These are phyloP conservation scores for Hirtodrosophila alboralis DNA, from an alignment of 2,888 invertebrate species.

Conservation along the genomic window DNA sequence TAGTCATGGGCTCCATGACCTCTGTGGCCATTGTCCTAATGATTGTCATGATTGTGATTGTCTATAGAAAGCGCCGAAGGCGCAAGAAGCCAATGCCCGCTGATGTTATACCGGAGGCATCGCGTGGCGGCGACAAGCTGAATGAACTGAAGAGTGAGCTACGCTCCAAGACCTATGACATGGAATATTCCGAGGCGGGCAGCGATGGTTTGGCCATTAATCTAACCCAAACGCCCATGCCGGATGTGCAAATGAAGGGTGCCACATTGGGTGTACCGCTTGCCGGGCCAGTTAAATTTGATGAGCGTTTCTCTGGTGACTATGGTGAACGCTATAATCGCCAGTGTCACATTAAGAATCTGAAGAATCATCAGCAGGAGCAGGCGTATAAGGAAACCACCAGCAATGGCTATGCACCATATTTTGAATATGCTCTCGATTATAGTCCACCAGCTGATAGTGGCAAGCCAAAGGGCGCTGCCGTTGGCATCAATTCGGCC, in stretches of 20 bases:
- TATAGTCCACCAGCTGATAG: constrained; percentile 90
- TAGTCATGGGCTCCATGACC: constrained; percentile 94
- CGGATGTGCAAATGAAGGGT: constrained; percentile 83
- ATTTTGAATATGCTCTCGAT: constrained; percentile 94
- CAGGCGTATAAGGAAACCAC: constrained; percentile 73
- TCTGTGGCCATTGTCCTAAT: constrained; percentile 92
- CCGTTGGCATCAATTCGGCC: constrained; percentile 72
- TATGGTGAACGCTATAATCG: constrained; percentile 82
- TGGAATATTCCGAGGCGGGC: constrained; percentile 87
- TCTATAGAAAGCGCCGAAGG: constrained; percentile 86
- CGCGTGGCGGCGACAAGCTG: constrained; percentile 87
- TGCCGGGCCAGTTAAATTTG: constrained; percentile 91
- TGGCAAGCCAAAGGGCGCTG: constrained; percentile 53
- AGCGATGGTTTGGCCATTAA: constrained; percentile 85
- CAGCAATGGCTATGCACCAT: constrained; percentile 86
- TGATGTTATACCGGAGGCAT: constrained; percentile 86
- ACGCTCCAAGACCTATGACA: constrained; percentile 86
- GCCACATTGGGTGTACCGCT: constrained; percentile 87
- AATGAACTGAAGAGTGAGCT: constrained; percentile 95
- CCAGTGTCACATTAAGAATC: constrained; percentile 79
- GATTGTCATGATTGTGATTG: constrained; percentile 92
- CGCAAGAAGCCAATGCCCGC: constrained; percentile 84
- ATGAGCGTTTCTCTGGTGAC: constrained; percentile 85
- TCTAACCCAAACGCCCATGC: constrained; percentile 83
- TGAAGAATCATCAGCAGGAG: constrained; percentile 75